phyloP scores from a whole-genome alignment of 1,140 invertebrate genomes.

The Dendrolimus kikuchii region DNA sequence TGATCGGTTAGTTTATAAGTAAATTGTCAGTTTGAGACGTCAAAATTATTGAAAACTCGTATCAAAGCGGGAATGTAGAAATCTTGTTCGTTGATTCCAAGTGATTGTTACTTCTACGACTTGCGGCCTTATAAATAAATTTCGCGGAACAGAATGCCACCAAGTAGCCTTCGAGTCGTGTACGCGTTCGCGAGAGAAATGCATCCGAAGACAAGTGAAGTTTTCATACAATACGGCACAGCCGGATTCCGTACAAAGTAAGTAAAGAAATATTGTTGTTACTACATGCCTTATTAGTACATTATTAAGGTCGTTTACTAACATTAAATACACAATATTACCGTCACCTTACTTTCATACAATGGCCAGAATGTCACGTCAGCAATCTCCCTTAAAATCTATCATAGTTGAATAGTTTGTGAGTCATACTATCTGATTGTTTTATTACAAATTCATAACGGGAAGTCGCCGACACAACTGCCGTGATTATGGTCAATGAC shows the following conservation, averaged over 20 bases:
- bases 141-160: constrained; percentile 58
- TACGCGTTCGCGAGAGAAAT: constrained; percentile 83
- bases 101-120: constrained; percentile 57
- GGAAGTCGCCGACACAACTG: constrained; percentile 37
- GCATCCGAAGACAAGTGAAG: constrained; percentile 78
- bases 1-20: constrained; percentile 11
- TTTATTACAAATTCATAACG: constrained; percentile 44
- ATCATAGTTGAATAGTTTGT: constrained; percentile 25
- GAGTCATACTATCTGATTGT: constrained; percentile 52
- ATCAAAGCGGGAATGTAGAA: constrained; percentile 60
- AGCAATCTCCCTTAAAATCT: constrained; percentile 23
- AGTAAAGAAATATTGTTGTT: constrained; percentile 45
- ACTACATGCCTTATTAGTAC: constrained; percentile 7
- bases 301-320: constrained; percentile 14
- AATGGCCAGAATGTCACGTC: constrained; percentile 44
- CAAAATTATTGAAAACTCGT: constrained; percentile 34
- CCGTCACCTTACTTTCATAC: constrained; percentile 21
- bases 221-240: constrained; percentile 79
- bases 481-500: constrained; percentile 52
- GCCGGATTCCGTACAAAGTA: constrained; percentile 81
- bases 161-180: constrained; percentile 73
- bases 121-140: constrained; percentile 64
- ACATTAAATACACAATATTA: constrained; percentile 10
- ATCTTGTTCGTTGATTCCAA: constrained; percentile 63
- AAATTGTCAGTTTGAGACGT: constrained; percentile 31